A percentile compares a stretch with the other conserved stretches of the same genome.
These are phyloP conservation scores for Podilymbus podiceps DNA, from an alignment of 2,113 vertebrate genomes.

Conservation along the genomic window DNA sequence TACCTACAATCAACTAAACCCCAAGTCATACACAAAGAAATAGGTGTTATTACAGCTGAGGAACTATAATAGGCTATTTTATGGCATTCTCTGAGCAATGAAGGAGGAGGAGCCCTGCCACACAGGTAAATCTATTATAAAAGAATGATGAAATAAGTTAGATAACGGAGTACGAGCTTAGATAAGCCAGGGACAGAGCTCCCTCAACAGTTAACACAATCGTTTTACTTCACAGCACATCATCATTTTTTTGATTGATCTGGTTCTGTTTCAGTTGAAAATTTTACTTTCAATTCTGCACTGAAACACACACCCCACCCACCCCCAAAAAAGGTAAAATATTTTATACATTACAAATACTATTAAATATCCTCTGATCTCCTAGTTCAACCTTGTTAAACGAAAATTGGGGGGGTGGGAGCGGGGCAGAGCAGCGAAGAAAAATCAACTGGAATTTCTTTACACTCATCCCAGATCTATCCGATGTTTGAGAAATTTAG, in stretches of 20 bases:
- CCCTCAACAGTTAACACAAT: background rate
- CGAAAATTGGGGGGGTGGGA: background rate
- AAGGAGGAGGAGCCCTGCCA: background rate
- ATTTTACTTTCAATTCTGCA: background rate
- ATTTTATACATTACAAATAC: background rate
- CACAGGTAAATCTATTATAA: background rate
- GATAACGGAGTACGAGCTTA: background rate
- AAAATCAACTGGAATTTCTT: background rate
- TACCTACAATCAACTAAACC: background rate
- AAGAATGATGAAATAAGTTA: background rate
- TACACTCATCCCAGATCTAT: background rate
- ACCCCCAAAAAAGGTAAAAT: too few relatives aligned
- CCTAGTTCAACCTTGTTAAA: background rate
- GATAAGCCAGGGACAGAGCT: background rate
- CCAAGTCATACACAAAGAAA: background rate
- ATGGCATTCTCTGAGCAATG: background rate
- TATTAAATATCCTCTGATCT: background rate
- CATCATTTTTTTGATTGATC: background rate
- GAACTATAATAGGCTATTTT: background rate
- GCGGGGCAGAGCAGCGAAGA: background rate
- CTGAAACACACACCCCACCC: too few relatives aligned
- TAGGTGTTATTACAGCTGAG: background rate
- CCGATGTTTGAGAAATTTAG: background rate
- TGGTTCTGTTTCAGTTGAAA: background rate
- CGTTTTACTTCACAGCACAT: background rate